Evolutionary conservation across 2,888 invertebrate genomes (phyloP).

Genomic region (Luperina nickerlii): DNA sequence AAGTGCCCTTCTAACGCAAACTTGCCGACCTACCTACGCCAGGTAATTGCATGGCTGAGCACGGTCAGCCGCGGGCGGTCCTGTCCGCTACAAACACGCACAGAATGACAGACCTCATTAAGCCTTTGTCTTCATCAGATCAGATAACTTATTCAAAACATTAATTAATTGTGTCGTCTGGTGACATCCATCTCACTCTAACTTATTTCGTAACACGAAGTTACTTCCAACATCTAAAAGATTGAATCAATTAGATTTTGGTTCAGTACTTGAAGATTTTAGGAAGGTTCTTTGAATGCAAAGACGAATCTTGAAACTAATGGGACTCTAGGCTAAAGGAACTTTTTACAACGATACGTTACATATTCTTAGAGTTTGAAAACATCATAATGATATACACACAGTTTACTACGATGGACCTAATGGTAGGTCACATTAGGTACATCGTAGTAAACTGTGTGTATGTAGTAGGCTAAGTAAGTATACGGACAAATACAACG

Average conservation of each 20-base stretch:
- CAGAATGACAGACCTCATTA: slow-evolving; percentile 9
- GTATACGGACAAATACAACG: not conserved
- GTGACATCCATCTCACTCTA: not conserved
- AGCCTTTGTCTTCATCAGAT: slow-evolving; percentile 18
- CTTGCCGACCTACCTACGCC: not conserved
- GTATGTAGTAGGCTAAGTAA: no score
- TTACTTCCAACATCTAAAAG: not conserved
- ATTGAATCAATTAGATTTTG: not conserved
- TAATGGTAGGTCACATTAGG: no score
- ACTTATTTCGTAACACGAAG: not conserved
- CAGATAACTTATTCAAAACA: slow-evolving; percentile 21
- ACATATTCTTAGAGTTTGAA: not conserved
- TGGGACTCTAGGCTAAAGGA: not conserved
- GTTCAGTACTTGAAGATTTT: not conserved
- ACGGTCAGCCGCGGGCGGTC: slow-evolving; percentile 35
- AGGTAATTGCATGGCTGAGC: slow-evolving; percentile 28
- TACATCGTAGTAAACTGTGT: no score
- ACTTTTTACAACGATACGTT: not conserved
- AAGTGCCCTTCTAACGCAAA: not conserved
- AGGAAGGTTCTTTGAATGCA: not conserved
- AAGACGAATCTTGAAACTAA: not conserved
- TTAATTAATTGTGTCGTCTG: not conserved
- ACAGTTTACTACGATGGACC: not conserved
- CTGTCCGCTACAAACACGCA: slow-evolving; percentile 8
- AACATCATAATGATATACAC: not conserved